These are phyloP conservation scores for Caenorhabditis imperialis DNA, from an alignment of 2,888 invertebrate genomes.

Conservation along the genomic window DNA sequence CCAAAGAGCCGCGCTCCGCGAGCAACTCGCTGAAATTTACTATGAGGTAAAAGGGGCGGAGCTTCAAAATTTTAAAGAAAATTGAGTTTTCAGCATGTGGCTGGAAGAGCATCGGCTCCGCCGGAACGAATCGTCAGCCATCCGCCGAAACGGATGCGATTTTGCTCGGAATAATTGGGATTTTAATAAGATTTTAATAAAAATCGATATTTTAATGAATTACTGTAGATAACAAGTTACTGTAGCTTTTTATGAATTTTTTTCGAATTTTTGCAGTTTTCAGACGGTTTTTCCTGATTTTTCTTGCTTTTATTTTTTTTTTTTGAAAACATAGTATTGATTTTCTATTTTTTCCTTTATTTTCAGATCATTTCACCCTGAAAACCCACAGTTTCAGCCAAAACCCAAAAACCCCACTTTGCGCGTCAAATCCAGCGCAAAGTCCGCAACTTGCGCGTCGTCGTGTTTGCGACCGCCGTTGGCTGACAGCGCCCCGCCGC, in stretches of 20 bases:
- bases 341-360: no score
- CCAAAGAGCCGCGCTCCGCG: constrained; percentile 10
- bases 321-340: no score
- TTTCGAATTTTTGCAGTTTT: no score
- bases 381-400: background rate
- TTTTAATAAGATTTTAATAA: background rate
- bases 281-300: no score
- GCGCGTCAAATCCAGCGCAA: constrained; percentile 24
- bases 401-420: background rate
- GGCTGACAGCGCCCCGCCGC: constrained; percentile 25
- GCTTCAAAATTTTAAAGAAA: background rate
- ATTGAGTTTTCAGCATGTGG: constrained; percentile 26
- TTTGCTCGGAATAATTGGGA: constrained; percentile 36
- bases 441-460: constrained; percentile 21
- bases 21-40: constrained; percentile 21
- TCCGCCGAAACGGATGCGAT: background rate
- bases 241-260: no score
- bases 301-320: no score
- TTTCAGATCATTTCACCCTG: no score
- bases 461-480: constrained; percentile 46
- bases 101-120: constrained; percentile 47
- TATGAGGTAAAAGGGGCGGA: constrained; percentile 20
- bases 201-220: background rate
- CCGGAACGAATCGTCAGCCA: constrained; percentile 19
- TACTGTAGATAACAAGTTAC: no score